Conservation (phyloP, 2,888 invertebrate genomes). For the Papilio protenor region DNA sequence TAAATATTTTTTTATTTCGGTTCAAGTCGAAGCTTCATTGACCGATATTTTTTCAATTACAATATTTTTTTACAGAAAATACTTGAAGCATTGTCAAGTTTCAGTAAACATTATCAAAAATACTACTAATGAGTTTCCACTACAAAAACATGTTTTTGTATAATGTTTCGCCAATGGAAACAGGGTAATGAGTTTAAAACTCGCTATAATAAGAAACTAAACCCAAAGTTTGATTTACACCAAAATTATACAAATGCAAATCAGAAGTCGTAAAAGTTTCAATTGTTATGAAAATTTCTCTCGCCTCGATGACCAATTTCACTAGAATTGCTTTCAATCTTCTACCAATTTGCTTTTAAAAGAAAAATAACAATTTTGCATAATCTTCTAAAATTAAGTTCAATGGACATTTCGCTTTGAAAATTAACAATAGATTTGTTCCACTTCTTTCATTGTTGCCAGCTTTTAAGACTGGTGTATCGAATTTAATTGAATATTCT, state of each 20-base stretch:
- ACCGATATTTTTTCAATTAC: background rate
- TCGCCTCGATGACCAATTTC: background rate
- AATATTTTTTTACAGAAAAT: background rate
- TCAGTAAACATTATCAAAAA: background rate
- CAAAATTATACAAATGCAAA: constrained; percentile 19
- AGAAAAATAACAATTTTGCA: background rate
- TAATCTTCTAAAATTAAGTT: background rate
- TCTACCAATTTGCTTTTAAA: background rate
- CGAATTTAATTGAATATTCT: constrained; percentile 15
- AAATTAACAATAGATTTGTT: constrained; percentile 8
- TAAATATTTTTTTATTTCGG: background rate
- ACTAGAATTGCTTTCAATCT: background rate
- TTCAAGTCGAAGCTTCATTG: background rate
- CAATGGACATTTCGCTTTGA: constrained; percentile 3
- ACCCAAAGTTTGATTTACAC: background rate
- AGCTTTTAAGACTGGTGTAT: background rate
- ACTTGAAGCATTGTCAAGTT: background rate
- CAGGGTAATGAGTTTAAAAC: background rate
- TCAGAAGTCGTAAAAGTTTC: constrained; percentile 8
- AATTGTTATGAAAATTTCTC: background rate
- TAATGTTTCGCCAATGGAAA: background rate
- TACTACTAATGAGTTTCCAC: too few relatives aligned
- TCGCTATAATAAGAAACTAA: background rate
- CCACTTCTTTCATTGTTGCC: constrained; percentile 13
- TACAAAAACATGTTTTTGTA: background rate